Evolutionary conservation across 1,140 invertebrate genomes (phyloP).

Genomic region (Zeugodacus cucurbitae): DNA sequence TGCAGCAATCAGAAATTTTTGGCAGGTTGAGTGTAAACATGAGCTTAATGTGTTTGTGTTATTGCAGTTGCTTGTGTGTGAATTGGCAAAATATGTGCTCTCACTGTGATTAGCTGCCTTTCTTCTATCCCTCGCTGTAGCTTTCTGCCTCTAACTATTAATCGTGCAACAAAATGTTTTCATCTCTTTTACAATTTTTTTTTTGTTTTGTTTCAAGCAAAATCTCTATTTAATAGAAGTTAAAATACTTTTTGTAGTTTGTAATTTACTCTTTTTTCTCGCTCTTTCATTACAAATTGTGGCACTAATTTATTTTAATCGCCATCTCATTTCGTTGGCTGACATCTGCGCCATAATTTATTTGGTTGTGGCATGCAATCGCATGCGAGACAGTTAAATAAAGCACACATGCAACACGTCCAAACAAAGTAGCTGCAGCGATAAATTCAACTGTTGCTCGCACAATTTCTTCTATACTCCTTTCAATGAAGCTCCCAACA

Average conservation of each 20-base stretch:
- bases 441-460: background rate
- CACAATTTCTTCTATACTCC: background rate
- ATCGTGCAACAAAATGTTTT: too few species aligned
- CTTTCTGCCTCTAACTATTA: too few species aligned
- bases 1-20: slow-evolving; percentile 20
- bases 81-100: too few species aligned
- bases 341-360: slow-evolving; percentile 8
- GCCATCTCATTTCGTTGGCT: slow-evolving; percentile 14
- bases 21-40: background rate
- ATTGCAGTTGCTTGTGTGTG: too few species aligned
- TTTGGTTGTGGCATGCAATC: slow-evolving; percentile 18
- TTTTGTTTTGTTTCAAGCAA: too few species aligned
- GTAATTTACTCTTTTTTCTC: too few species aligned
- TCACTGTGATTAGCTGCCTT: too few species aligned
- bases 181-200: too few species aligned
- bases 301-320: background rate
- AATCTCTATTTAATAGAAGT: too few species aligned
- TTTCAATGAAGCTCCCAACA: background rate
- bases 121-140: too few species aligned
- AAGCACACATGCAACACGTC: background rate
- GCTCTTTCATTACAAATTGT: background rate
- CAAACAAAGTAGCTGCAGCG: background rate
- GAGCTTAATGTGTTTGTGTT: background rate
- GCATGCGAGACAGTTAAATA: background rate
- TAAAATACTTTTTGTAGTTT: background rate